Conservation (phyloP, 2,797 vertebrate species). For the Melanotaenia parkinsoni region DNA sequence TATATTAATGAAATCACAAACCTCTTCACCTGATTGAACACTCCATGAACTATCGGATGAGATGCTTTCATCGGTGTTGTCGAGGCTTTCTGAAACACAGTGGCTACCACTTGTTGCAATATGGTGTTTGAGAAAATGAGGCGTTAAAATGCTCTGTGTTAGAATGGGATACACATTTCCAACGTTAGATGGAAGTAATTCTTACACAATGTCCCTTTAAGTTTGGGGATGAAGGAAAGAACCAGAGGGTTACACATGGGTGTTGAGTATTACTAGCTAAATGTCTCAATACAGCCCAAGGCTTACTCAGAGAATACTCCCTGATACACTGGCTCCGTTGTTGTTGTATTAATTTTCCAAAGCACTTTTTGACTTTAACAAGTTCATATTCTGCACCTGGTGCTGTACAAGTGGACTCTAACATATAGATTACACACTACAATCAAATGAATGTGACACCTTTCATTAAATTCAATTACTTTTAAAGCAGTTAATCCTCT, state of each 20-base stretch:
- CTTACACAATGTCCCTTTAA: not conserved
- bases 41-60: too few species aligned
- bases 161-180: too few species aligned
- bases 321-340: constrained; percentile 18
- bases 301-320: constrained; percentile 31
- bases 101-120: too few species aligned
- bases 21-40: too few species aligned
- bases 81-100: too few species aligned
- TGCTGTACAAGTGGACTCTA: constrained; percentile 24
- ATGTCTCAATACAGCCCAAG: constrained; percentile 25
- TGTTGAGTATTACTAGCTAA: constrained; percentile 20
- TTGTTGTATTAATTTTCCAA: constrained; percentile 34
- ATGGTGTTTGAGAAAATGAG: too few species aligned
- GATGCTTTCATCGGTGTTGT: too few species aligned
- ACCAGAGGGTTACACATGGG: constrained; percentile 7
- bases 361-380: constrained; percentile 60
- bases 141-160: too few species aligned
- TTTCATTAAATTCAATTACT: constrained; percentile 24
- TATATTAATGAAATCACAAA: too few species aligned
- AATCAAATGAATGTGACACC: constrained; percentile 42
- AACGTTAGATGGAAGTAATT: too few species aligned
- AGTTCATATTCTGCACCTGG: constrained; percentile 39
- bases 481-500: constrained; percentile 26
- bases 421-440: constrained; percentile 23
- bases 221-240: constrained; percentile 28